Evolutionary conservation across 2,113 vertebrate genomes (phyloP), one percentile per base, ranked within the genome.

Genomic region (Etheostoma cragini): DNA sequence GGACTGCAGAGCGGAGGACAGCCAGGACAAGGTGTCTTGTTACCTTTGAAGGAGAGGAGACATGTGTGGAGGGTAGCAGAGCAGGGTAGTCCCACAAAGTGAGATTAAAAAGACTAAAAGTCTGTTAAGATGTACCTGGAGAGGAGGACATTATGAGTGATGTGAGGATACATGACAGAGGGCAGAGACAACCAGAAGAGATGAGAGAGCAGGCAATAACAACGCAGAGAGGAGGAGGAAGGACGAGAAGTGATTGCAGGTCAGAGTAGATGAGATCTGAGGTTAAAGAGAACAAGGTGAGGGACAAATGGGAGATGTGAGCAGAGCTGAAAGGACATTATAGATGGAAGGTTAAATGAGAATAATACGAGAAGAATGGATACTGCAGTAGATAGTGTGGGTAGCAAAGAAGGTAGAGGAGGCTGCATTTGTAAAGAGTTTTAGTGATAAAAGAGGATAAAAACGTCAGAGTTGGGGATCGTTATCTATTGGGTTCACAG

Each of bases 271-370:
- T 75, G 54, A 68, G 56, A 61, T 50, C 56, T 63, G 30, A 74
- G 69, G 63, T 68, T 78, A 68, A 63, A 68, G 69, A 78, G n/a
- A 11, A 61, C 30, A n/a, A 58, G 52, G 66, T 58, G 35, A 26
- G 19, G 5, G 38, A 15, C 1, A 11, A 24, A 30, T 21, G 30
- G n/a, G 64, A 24, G 26, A 26, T 3, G 11, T 19, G 45, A 42
- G 45, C 24, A 19, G 38, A 57, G 19, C 47, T 66, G 35, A 15
- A 76, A 58, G 73, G 53, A 58, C 24, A n/a, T 38, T 38, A 62
- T 16, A n/a, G 30, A 50, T 47, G 26, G 19, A 22, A 62, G 47
- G 47, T 21, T 6, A 54, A 17, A 33, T 12, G 22, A 15, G 16
- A 19, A 73, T 14, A 42, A 60, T 12, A 33, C 1, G 14, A 17